Evolutionary conservation across 2,113 vertebrate genomes (phyloP).

Genomic region (Sterrhoptilus dennistouni): DNA sequence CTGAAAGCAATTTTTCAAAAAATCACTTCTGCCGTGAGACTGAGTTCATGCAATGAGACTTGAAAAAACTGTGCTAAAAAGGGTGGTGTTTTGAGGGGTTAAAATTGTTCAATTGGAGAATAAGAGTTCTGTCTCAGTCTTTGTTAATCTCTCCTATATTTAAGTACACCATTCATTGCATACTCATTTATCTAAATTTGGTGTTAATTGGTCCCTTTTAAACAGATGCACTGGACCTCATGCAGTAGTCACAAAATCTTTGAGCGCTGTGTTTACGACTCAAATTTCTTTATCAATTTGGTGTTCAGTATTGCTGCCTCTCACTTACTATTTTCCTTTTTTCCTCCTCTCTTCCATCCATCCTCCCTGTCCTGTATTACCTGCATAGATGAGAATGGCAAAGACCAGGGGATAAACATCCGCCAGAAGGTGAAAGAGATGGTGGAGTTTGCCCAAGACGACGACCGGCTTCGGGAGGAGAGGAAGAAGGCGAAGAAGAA

Average conservation of each 20-base stretch:
- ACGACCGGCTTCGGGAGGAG: slow-evolving; percentile 93
- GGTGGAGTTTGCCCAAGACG: slow-evolving; percentile 96
- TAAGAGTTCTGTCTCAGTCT: not conserved
- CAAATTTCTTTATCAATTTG: not conserved
- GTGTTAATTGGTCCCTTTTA: not conserved
- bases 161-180: not conserved
- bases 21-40: not conserved
- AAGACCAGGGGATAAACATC: slow-evolving; percentile 97
- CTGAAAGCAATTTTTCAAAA: slow-evolving; percentile 58
- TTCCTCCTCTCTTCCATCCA: not conserved
- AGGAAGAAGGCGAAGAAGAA: slow-evolving; percentile 98
- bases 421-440: slow-evolving; percentile 97
- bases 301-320: not conserved
- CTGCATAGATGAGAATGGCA: slow-evolving; percentile 91
- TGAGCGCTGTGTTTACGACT: not conserved
- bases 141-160: not conserved
- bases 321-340: not conserved
- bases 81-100: slow-evolving; percentile 16
- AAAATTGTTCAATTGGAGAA: slow-evolving; percentile 2
- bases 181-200: not conserved
- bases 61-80: not conserved
- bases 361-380: not conserved
- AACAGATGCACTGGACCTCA: not conserved
- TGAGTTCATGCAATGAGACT: slow-evolving; percentile 46
- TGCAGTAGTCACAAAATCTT: not conserved